Percentiles rank a stretch among this genome's conserved stretches.
Evolutionary conservation across 2,888 invertebrate genomes (phyloP).

Genomic region (Prosopocoilus inquinatus): DNA sequence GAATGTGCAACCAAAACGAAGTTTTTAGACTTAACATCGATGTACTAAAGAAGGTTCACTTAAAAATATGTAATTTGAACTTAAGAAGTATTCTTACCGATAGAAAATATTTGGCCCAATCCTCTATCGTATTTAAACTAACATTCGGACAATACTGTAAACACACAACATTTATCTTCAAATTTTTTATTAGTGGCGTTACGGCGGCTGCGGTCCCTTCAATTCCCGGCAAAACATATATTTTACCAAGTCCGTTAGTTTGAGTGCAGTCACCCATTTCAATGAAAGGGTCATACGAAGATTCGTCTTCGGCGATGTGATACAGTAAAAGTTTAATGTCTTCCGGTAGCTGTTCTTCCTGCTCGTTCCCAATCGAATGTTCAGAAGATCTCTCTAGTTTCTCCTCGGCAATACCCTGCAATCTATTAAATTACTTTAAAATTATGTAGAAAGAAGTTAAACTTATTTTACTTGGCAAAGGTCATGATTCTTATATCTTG

Average conservation of each 20-base stretch:
- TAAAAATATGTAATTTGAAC: too few relatives aligned
- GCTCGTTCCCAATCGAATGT: conserved; percentile 1
- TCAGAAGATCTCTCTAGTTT: conserved; percentile 2
- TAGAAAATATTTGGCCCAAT: conserved; percentile 55
- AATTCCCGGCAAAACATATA: conserved; percentile 64
- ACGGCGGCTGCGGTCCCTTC: conserved; percentile 63
- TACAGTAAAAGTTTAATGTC: conserved; percentile 61
- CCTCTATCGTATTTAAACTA: conserved; percentile 49
- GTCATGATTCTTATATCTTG: conserved; percentile 83
- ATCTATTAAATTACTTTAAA: conserved; percentile 36
- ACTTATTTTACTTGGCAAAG: conserved; percentile 56
- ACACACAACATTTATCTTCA: conserved; percentile 55
- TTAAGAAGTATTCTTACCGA: conserved; percentile 49
- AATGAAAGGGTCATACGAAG: conserved; percentile 36
- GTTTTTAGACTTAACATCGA: conserved; percentile 22
- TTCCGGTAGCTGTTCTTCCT: conserved; percentile 2
- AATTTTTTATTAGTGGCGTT: conserved; percentile 54
- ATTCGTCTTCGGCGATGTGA: conserved; percentile 61
- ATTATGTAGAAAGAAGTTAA: not conserved
- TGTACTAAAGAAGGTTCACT: too few relatives aligned
- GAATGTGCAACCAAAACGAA: conserved; percentile 83
- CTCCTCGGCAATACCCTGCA: conserved; percentile 55
- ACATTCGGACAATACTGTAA: conserved; percentile 56
- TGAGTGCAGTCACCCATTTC: not conserved
- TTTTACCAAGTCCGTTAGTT: too few relatives aligned